phyloP scores from a whole-genome alignment of 2,888 invertebrate species.

The Athalia cordata region DNA sequence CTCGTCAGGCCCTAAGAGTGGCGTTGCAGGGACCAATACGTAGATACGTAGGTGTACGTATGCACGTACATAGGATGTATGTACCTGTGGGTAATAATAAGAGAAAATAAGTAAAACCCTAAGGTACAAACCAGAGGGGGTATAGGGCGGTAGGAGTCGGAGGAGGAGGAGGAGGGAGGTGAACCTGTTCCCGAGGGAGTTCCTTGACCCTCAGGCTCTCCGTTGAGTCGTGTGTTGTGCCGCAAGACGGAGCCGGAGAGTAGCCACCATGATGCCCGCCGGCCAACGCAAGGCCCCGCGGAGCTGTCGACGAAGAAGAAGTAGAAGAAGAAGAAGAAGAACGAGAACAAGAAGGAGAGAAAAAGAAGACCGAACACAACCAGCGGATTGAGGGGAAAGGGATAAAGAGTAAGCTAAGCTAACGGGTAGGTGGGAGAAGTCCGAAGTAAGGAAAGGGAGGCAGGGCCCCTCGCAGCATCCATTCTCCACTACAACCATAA shows the following conservation, averaged over 20 bases:
- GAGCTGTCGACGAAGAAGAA: constrained; percentile 47
- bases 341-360: constrained; percentile 47
- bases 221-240: constrained; percentile 44
- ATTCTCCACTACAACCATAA: constrained; percentile 59
- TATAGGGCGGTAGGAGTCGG: constrained; percentile 64
- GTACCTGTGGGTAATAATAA: constrained; percentile 57
- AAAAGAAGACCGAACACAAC: constrained; percentile 47
- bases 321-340: constrained; percentile 52
- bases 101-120: constrained; percentile 69
- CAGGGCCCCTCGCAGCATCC: constrained; percentile 58
- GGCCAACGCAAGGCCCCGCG: constrained; percentile 62
- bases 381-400: constrained; percentile 11
- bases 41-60: constrained; percentile 49
- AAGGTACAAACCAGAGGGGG: constrained; percentile 66
- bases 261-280: constrained; percentile 68
- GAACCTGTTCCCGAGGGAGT: constrained; percentile 74
- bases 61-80: constrained; percentile 49
- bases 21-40: constrained; percentile 50
- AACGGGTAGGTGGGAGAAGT: too few relatives aligned
- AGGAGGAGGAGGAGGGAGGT: constrained; percentile 65
- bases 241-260: constrained; percentile 63
- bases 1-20: neutral
- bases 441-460: constrained; percentile 18
- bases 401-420: constrained; percentile 17
- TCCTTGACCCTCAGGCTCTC: constrained; percentile 71